Percentiles rank a stretch among this genome's conserved stretches.
Conservation (phyloP, 2,113 vertebrate genomes). For the Ochotona curzoniae region DNA sequence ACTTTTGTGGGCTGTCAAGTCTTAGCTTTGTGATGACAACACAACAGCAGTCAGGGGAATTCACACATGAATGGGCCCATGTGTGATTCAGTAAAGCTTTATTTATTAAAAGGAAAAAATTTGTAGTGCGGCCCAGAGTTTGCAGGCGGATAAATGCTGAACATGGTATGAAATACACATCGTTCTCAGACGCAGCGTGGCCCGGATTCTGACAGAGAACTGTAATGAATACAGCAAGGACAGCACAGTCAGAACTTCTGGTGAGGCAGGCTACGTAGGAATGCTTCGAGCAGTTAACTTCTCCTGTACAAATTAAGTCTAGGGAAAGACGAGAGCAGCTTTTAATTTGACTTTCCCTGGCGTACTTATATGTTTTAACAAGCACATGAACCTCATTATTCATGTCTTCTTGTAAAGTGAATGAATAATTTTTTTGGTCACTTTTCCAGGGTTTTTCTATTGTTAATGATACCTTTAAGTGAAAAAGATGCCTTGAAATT, state of each 20-base stretch:
- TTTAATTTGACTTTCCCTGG: background rate
- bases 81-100: background rate
- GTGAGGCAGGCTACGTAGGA: background rate
- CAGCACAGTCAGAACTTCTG: background rate
- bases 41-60: no score
- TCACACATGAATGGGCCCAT: background rate
- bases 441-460: fast-evolving
- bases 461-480: background rate
- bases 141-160: background rate
- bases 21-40: background rate
- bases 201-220: background rate
- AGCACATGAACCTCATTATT: background rate
- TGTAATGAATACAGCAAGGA: background rate
- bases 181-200: background rate
- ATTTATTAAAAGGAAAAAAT: background rate
- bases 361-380: background rate
- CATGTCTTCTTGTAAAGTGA: background rate
- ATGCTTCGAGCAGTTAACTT: background rate
- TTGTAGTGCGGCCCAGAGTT: no score
- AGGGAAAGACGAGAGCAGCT: background rate
- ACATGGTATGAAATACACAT: background rate
- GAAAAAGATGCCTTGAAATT: background rate
- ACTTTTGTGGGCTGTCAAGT: background rate
- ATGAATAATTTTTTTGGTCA: background rate
- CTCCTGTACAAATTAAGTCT: background rate